Percentiles rank a stretch among this genome's conserved stretches.
Conservation (phyloP, 1,140 invertebrate species). For the Drosophila varians region DNA sequence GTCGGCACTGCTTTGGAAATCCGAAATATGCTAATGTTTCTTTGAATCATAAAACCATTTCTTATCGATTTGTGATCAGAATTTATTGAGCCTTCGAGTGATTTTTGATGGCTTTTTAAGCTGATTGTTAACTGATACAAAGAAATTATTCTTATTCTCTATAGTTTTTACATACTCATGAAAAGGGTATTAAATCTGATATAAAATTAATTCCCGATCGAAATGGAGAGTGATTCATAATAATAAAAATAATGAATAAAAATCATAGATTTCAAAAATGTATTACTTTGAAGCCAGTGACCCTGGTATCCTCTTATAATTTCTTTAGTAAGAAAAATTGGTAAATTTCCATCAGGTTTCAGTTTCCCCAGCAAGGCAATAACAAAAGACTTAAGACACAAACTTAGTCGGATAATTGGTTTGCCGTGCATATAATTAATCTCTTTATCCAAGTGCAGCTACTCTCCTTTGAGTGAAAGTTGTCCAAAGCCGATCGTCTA, state of each 20-base stretch:
- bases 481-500: constrained; percentile 55
- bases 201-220: not conserved
- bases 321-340: constrained; percentile 1
- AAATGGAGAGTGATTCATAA: not conserved
- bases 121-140: constrained; percentile 23
- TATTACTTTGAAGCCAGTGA: not conserved
- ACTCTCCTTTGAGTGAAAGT: constrained; percentile 53
- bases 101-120: constrained; percentile 23
- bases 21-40: constrained; percentile 57
- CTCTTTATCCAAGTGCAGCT: constrained; percentile 31
- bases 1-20: constrained; percentile 41
- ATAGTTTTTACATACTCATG: not conserved
- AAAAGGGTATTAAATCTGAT: not conserved
- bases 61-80: constrained; percentile 25
- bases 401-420: constrained; percentile 35
- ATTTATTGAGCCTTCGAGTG: constrained; percentile 13
- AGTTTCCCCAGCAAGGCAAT: not conserved
- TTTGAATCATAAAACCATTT: constrained; percentile 65
- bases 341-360: not conserved
- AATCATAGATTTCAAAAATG: not conserved
- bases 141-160: not conserved
- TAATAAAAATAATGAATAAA: too few species aligned
- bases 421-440: constrained; percentile 44
- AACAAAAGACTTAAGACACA: constrained; percentile 53
- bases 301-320: constrained; percentile 9